Evolutionary conservation across 2,113 vertebrate genomes (phyloP).

Genomic region (Cyphomyrus discorhynchus): DNA sequence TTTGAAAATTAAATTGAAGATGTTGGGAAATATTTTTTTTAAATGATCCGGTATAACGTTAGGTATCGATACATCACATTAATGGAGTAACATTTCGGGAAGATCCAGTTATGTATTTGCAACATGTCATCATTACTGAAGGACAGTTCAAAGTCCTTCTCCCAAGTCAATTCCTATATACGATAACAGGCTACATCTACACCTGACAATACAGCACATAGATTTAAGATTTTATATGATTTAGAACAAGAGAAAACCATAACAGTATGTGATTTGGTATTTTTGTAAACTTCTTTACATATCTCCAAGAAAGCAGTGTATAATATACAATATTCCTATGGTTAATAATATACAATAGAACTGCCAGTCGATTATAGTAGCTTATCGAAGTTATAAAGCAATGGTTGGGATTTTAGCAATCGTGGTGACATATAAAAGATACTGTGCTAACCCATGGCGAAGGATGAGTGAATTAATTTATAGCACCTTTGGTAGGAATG

Average conservation of each 20-base stretch:
- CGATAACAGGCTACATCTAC: neutral
- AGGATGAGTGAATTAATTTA: neutral
- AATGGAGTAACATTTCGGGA: neutral
- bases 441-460: neutral
- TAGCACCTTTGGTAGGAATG: neutral
- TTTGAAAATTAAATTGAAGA: neutral
- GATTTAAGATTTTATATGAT: neutral
- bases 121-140: neutral
- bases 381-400: neutral
- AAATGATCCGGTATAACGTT: neutral
- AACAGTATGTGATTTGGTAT: neutral
- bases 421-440: neutral
- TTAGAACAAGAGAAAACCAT: neutral
- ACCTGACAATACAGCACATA: neutral
- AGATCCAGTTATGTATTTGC: neutral
- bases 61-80: neutral
- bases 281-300: neutral
- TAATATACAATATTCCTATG: neutral
- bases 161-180: neutral
- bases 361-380: neutral
- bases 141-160: neutral
- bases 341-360: neutral
- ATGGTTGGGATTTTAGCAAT: neutral
- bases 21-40: neutral
- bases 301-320: neutral